Evolutionary conservation across 2,888 invertebrate genomes (phyloP), one percentile per base, ranked within the genome.

Genomic region (Orthosia gracilis): DNA sequence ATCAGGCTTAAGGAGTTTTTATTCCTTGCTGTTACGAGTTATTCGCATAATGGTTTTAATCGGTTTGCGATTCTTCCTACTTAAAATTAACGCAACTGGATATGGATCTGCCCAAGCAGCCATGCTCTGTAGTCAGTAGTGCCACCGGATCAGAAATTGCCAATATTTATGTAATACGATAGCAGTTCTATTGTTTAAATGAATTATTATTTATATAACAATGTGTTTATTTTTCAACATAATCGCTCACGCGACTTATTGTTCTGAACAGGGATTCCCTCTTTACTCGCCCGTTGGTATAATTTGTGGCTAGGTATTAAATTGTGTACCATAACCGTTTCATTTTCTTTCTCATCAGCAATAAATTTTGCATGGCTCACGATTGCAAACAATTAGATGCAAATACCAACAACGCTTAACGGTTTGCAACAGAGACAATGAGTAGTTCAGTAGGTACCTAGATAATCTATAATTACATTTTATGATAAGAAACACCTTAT

Each of bases 401-500:
- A 63, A 70, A 79, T 71, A 58, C 31, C 65, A 71, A 54, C 21
- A 63, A 78, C 55, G 66, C 47, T 62, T 63, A 82, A 82, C 58
- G 71, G 49, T 71, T 78, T 67, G 62, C 55, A 58, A 40, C 12
- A 58, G 26, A 79, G 26, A 83, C 79, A 83, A 78, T 63, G 31
- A 76, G 59, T 45, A 13, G n/a, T 59, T 59, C 15, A n/a, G 45
- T 61, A 59, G 31, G 45, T 61, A 59, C 52, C 57, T 21, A 80
- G 59, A 64, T 64, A 59, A 83, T 64, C 67, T 45, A 15, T 49
- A 69, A 83, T 79, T 57, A 64, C 23, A 63, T 71, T 67, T 59
- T 64, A 52, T 72, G 83, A 83, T 83, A 83, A 78, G 79, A 61
- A 83, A 64, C 49, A 57, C 58, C 59, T 72, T 77, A 78, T 69